phyloP scores from a whole-genome alignment of 1,140 invertebrate species.

The Solenopsis invicta region DNA sequence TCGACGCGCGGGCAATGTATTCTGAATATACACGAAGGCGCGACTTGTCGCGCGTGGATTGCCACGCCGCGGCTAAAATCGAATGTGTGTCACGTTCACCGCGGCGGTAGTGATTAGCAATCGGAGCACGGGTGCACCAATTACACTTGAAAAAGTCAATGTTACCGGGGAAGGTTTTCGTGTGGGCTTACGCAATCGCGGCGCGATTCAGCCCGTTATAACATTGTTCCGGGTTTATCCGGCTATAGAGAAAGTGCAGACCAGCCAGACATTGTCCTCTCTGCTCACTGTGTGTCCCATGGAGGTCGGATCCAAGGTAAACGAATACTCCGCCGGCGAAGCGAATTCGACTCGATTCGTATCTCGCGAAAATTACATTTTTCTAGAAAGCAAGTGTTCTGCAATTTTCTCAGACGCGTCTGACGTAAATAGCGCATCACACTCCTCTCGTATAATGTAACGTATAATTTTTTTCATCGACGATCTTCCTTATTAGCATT shows the following conservation, averaged over 20 bases:
- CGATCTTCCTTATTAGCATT: not conserved
- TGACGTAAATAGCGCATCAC: not conserved
- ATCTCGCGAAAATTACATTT: constrained; percentile 11
- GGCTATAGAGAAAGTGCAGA: constrained; percentile 42
- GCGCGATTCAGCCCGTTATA: constrained; percentile 51
- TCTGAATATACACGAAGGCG: constrained; percentile 35
- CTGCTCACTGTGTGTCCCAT: constrained; percentile 50
- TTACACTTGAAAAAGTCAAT: constrained; percentile 77
- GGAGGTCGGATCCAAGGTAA: constrained; percentile 52
- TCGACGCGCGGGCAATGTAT: constrained; percentile 40
- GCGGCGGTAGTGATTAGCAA: constrained; percentile 71
- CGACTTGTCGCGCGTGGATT: constrained; percentile 4
- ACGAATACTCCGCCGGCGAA: not conserved
- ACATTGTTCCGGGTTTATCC: constrained; percentile 67
- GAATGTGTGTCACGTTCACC: constrained; percentile 76
- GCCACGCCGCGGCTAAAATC: constrained; percentile 65
- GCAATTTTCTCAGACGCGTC: not conserved
- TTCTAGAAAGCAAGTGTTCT: not conserved
- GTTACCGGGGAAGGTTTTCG: constrained; percentile 72
- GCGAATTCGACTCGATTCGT: not conserved
- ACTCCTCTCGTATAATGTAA: not conserved
- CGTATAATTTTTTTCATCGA: not conserved
- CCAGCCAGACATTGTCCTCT: constrained; percentile 55
- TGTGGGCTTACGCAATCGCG: constrained; percentile 65
- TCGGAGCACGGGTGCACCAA: constrained; percentile 72